Evolutionary conservation across 1,140 invertebrate genomes (phyloP).

Genomic region (Caenorhabditis remanei): DNA sequence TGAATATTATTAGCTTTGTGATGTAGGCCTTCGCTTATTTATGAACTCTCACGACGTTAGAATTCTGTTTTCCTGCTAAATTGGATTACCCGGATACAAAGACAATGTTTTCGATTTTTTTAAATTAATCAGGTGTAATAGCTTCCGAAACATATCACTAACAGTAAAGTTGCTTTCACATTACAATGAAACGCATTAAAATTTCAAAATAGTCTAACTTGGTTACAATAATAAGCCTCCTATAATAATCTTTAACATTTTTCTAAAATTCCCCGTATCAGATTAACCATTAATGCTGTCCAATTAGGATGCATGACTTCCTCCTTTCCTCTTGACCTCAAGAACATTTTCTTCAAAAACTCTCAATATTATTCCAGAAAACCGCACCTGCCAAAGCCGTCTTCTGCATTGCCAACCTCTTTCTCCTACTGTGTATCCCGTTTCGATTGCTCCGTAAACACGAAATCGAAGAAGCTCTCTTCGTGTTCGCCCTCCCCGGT

Average conservation of each 20-base stretch:
- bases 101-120: not conserved
- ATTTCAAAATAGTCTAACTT: too few species aligned
- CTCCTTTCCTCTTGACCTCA: conserved; percentile 48
- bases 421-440: conserved; percentile 92
- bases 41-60: too few species aligned
- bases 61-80: too few species aligned
- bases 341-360: not conserved
- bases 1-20: too few species aligned
- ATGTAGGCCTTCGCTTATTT: too few species aligned
- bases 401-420: conserved; percentile 90
- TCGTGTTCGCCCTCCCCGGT: conserved; percentile 91
- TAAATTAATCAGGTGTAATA: too few species aligned
- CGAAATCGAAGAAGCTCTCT: conserved; percentile 88
- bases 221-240: too few species aligned
- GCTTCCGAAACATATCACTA: too few species aligned
- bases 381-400: conserved; percentile 93
- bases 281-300: not conserved
- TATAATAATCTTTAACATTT: too few species aligned
- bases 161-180: too few species aligned
- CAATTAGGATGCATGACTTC: not conserved
- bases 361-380: conserved; percentile 81
- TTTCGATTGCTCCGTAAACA: conserved; percentile 85
- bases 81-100: too few species aligned
- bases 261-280: not conserved
- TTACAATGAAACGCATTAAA: too few species aligned